A percentile compares a stretch with the other conserved stretches of the same genome.
These are phyloP conservation scores for Drosophila helvetica DNA, from an alignment of 2,888 invertebrate species.

Conservation along the genomic window DNA sequence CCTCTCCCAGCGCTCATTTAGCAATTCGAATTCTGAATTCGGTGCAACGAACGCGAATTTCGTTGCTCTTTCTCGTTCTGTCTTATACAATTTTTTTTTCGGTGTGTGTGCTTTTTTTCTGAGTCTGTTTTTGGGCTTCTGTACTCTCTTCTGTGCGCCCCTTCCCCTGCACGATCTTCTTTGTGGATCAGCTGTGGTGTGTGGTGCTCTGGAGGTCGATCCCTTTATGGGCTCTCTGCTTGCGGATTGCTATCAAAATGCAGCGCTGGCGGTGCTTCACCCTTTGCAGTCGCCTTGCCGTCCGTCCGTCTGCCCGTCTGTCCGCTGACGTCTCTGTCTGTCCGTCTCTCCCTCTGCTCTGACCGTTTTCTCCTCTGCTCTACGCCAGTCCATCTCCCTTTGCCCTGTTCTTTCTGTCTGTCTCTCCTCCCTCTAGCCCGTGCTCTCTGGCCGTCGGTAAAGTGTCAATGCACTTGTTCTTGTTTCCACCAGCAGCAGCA, in stretches of 20 bases:
- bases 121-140: conserved; percentile 12
- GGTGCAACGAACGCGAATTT: conserved; percentile 72
- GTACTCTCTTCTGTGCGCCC: neutral
- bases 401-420: neutral
- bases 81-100: neutral
- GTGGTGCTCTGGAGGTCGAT: conserved; percentile 60
- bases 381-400: neutral
- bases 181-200: conserved; percentile 69
- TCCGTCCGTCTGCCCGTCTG: conserved; percentile 43
- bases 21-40: conserved; percentile 52
- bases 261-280: conserved; percentile 70
- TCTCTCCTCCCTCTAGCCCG: conserved; percentile 14
- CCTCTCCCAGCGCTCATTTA: conserved; percentile 25
- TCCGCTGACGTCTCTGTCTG: conserved; percentile 18
- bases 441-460: conserved; percentile 47
- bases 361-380: neutral
- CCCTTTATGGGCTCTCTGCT: conserved; percentile 58
- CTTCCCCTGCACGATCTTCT: conserved; percentile 15
- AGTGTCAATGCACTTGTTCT: conserved; percentile 83
- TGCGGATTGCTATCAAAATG: conserved; percentile 72
- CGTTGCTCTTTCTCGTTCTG: neutral
- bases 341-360: neutral
- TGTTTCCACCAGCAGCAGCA: conserved; percentile 57
- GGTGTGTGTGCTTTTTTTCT: conserved; percentile 14
- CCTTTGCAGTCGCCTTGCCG: conserved; percentile 69